phyloP scores from a whole-genome alignment of 37 sponge, comb jelly and placozoan species.

The Bolinopsis microptera region DNA sequence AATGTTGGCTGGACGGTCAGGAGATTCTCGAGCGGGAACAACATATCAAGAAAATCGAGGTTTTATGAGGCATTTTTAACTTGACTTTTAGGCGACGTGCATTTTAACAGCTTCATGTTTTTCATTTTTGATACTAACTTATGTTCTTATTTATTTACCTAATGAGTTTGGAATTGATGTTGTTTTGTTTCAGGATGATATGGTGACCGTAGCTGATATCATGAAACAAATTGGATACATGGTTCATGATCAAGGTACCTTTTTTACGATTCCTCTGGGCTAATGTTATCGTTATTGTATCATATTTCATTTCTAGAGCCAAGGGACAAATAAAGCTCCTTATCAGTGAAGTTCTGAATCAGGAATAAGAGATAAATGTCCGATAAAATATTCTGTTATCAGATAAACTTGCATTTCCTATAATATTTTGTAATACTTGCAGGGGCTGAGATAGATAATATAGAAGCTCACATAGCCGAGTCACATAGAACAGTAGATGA shows the following conservation, averaged over 20 bases:
- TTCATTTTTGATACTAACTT: too few relatives aligned
- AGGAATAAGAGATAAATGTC: too few relatives aligned
- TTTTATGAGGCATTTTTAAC: not conserved
- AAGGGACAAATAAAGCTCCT: not conserved
- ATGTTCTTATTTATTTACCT: too few relatives aligned
- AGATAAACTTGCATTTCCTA: too few relatives aligned
- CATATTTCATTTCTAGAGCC: not conserved
- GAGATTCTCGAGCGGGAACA: constrained; percentile 65
- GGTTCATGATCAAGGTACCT: constrained; percentile 65
- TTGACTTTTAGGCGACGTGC: too few relatives aligned
- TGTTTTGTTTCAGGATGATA: constrained; percentile 58
- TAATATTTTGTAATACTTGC: too few relatives aligned
- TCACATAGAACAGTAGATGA: constrained; percentile 5
- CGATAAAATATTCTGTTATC: too few relatives aligned
- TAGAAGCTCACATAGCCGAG: constrained; percentile 47
- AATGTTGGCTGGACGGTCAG: constrained; percentile 55
- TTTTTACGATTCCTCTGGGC: not conserved
- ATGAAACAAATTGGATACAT: constrained; percentile 20
- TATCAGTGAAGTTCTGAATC: not conserved
- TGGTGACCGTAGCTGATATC: constrained; percentile 44
- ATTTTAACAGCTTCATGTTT: too few relatives aligned
- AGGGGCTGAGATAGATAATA: constrained; percentile 28
- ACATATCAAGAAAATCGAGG: constrained; percentile 61
- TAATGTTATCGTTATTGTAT: not conserved
- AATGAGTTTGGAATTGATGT: too few relatives aligned